phyloP scores from a whole-genome alignment of 2,888 invertebrate species.

The Cryptophagus acutangulus region DNA sequence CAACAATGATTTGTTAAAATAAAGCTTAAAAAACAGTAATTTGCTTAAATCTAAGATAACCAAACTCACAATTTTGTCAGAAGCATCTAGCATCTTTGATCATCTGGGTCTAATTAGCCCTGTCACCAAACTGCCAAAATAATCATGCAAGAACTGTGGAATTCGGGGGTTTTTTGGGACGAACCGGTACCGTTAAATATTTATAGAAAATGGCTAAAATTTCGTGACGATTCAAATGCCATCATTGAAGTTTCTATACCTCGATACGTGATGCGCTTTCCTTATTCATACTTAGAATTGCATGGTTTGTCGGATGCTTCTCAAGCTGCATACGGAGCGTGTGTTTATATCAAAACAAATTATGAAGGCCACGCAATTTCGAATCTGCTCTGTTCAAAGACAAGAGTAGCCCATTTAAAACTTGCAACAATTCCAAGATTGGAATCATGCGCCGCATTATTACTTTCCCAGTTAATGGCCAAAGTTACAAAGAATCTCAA shows the following conservation, averaged over 20 bases:
- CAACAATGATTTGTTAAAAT: background rate
- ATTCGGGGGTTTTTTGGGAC: slow-evolving; percentile 13
- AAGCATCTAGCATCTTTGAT: slow-evolving; percentile 16
- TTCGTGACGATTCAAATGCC: background rate
- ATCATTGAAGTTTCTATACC: background rate
- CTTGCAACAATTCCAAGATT: slow-evolving; percentile 24
- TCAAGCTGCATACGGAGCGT: slow-evolving; percentile 18
- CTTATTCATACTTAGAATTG: slow-evolving; percentile 7
- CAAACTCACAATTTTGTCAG: slow-evolving; percentile 13
- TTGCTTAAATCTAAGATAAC: background rate
- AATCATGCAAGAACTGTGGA: slow-evolving; percentile 18
- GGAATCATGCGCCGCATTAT: slow-evolving; percentile 28
- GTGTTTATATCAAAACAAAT: slow-evolving; percentile 17
- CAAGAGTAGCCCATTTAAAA: slow-evolving; percentile 31
- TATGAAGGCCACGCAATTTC: slow-evolving; percentile 3
- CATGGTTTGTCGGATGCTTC: slow-evolving; percentile 27
- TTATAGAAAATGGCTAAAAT: background rate
- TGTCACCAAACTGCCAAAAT: slow-evolving; percentile 12
- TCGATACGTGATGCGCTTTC: slow-evolving; percentile 8
- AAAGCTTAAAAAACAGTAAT: background rate
- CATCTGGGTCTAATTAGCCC: slow-evolving; percentile 18
- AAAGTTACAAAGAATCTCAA: slow-evolving; percentile 9
- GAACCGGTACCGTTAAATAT: background rate
- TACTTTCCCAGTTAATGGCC: slow-evolving; percentile 18
- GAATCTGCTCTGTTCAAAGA: slow-evolving; percentile 29